These are phyloP conservation scores for Ariolimax columbianus DNA, from an alignment of 2,888 invertebrate genomes.

Conservation along the genomic window DNA sequence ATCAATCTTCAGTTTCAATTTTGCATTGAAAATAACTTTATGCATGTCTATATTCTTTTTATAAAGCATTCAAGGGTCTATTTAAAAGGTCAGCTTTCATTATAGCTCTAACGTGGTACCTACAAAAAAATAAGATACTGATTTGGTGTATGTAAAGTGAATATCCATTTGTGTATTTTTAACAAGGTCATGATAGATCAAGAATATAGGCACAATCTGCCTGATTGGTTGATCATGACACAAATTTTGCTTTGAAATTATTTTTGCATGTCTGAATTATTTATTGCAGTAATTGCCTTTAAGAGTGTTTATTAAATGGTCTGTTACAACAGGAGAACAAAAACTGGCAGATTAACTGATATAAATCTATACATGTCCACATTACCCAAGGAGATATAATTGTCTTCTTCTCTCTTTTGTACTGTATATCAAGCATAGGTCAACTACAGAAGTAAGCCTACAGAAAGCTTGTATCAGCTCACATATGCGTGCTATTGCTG, in stretches of 20 bases:
- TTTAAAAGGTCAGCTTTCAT: not conserved
- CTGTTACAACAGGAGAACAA: too few relatives aligned
- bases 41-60: too few relatives aligned
- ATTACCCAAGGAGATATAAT: too few relatives aligned
- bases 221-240: not conserved
- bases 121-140: not conserved
- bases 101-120: not conserved
- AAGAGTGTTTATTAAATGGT: not conserved
- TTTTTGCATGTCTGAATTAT: not conserved
- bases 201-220: not conserved
- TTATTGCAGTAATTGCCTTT: not conserved
- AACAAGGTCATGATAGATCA: not conserved
- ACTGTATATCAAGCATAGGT: too few relatives aligned
- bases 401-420: too few relatives aligned
- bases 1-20: not conserved
- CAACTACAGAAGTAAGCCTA: too few relatives aligned
- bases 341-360: too few relatives aligned
- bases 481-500: too few relatives aligned
- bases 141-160: not conserved
- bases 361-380: too few relatives aligned
- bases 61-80: too few relatives aligned
- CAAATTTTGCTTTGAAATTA: not conserved
- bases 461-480: too few relatives aligned
- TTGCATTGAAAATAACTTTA: not conserved
- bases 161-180: not conserved